phyloP scores from a whole-genome alignment of 2,888 invertebrate species.

The Agrotis puta region DNA sequence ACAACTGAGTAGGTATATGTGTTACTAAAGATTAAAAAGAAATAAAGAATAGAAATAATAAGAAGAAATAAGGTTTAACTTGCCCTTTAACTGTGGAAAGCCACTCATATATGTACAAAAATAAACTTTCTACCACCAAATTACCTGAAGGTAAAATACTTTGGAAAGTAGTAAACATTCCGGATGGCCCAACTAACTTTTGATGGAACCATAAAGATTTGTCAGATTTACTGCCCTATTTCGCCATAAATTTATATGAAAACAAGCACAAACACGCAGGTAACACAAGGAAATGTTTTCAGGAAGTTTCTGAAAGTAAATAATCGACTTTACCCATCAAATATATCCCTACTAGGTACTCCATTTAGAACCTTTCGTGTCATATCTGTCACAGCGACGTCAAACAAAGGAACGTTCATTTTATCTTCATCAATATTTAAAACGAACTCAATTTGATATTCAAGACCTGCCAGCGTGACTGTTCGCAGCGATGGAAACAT shows the following conservation, averaged over 20 bases:
- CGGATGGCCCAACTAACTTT: constrained; percentile 28
- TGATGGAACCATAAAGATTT: constrained; percentile 47
- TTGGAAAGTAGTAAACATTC: constrained; percentile 38
- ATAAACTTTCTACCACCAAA: constrained; percentile 2
- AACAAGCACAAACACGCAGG: background rate
- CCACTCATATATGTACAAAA: background rate
- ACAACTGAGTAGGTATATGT: too few relatives aligned
- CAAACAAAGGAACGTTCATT: background rate
- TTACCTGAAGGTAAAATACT: constrained; percentile 24
- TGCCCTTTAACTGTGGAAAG: too few relatives aligned
- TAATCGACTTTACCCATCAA: background rate
- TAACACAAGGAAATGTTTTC: background rate
- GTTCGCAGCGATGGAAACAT: background rate
- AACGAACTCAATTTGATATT: constrained; percentile 6
- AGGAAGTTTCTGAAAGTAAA: constrained; percentile 14
- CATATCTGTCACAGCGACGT: background rate
- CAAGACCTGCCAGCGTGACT: background rate
- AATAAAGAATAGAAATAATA: too few relatives aligned
- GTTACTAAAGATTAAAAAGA: too few relatives aligned
- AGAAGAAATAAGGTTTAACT: too few relatives aligned
- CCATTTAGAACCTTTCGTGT: background rate
- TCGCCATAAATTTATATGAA: constrained; percentile 26
- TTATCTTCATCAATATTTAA: constrained; percentile 2
- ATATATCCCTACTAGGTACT: background rate
- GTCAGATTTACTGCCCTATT: constrained; percentile 36